Percentiles rank a stretch among this genome's conserved stretches.
Conservation (phyloP, 2,113 vertebrate genomes). For the Neofelis nebulosa region DNA sequence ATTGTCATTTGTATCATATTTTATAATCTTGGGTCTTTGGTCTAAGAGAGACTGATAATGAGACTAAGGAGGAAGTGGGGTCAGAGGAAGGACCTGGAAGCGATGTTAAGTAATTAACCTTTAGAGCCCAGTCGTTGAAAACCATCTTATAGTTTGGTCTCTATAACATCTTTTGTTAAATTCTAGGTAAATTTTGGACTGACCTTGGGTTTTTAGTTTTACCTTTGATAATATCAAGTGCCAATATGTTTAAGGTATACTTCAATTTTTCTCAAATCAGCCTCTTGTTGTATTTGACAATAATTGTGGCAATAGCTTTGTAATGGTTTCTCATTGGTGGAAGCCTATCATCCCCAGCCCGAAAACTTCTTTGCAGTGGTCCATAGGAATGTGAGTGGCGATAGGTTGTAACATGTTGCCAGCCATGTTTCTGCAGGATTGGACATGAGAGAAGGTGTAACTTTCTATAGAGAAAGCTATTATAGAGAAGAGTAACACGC, state of each 20-base stretch:
- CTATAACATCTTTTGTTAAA: not conserved
- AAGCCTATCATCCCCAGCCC: not conserved
- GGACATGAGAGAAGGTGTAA: not conserved
- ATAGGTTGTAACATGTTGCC: not conserved
- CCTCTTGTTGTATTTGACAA: not conserved
- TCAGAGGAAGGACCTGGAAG: too few species aligned
- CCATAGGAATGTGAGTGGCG: not conserved
- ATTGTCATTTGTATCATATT: not conserved
- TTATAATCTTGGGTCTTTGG: not conserved
- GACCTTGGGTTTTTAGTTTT: not conserved
- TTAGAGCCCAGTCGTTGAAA: too few species aligned
- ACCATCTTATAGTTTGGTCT: too few species aligned
- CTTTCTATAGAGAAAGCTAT: not conserved
- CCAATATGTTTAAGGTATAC: not conserved
- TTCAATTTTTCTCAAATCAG: not conserved
- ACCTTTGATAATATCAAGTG: not conserved
- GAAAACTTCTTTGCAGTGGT: not conserved
- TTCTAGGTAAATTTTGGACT: not conserved
- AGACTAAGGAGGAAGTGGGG: too few species aligned
- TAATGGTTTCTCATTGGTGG: not conserved
- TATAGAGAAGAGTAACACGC: not conserved
- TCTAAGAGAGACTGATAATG: too few species aligned
- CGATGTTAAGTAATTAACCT: too few species aligned
- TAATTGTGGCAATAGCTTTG: not conserved
- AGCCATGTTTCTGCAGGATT: not conserved